Evolutionary conservation across 1,140 invertebrate species (phyloP).

Genomic region (Acyrthosiphon pisum): DNA sequence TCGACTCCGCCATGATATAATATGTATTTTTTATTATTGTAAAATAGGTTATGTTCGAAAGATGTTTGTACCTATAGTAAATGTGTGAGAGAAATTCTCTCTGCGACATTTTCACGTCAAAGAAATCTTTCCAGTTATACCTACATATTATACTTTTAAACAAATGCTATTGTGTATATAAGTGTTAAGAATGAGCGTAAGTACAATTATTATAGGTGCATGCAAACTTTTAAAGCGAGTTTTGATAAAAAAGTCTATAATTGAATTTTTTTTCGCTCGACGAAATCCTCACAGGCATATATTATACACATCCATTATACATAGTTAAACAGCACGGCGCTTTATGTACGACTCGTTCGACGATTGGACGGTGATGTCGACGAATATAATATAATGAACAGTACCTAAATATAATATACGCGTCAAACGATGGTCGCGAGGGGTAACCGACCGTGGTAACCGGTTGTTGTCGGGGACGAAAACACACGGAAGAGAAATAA

Average conservation of each 20-base stretch:
- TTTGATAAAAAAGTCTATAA: neutral
- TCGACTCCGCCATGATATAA: neutral
- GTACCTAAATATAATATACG: neutral
- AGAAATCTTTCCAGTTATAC: too few relatives aligned
- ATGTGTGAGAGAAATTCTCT: neutral
- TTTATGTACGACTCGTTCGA: neutral
- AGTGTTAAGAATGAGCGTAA: neutral
- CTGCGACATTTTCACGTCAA: neutral
- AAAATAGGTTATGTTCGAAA: neutral
- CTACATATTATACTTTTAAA: too few relatives aligned
- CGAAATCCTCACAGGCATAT: neutral
- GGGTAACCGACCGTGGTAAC: neutral
- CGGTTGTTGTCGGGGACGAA: neutral
- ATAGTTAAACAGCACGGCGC: neutral
- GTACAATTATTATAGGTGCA: neutral
- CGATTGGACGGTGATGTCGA: neutral
- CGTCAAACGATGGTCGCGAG: conserved; percentile 3
- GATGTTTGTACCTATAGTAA: neutral
- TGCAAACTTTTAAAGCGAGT: neutral
- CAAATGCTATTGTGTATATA: neutral
- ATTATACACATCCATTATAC: neutral
- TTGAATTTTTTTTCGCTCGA: neutral
- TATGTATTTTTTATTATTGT: neutral
- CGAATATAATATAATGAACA: neutral
- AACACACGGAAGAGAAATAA: neutral